Evolutionary conservation across 2,113 vertebrate genomes (phyloP).

Genomic region (Gopherus flavomarginatus): DNA sequence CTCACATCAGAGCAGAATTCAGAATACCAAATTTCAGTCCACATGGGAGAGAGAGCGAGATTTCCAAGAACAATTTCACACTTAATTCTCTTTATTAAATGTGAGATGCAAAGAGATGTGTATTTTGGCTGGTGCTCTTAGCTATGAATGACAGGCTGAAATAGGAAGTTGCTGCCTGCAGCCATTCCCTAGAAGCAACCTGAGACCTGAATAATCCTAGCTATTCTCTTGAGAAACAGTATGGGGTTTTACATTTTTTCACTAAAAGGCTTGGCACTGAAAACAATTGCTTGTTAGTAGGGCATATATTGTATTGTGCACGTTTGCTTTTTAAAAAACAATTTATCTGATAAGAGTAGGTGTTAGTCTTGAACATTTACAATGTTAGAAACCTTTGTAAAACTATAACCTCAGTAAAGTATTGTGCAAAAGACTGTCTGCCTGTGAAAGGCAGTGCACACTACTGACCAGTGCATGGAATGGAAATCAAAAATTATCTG

Average conservation of each 20-base stretch:
- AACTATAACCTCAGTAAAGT: background rate
- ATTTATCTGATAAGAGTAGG: background rate
- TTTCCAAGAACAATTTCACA: fast-evolving
- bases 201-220: background rate
- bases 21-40: background rate
- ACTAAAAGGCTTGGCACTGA: background rate
- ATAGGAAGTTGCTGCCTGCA: background rate
- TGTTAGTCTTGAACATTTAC: background rate
- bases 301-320: fast-evolving
- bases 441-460: background rate
- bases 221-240: background rate
- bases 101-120: fast-evolving
- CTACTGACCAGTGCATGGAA: background rate
- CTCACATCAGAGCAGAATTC: fast-evolving
- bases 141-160: background rate
- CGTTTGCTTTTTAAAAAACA: background rate
- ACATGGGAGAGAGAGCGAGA: background rate
- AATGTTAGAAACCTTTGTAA: background rate
- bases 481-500: background rate
- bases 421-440: background rate
- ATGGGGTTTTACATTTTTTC: background rate
- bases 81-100: background rate
- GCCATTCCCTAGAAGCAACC: background rate
- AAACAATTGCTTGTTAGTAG: background rate
- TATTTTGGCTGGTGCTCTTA: fast-evolving